Conservation (phyloP, 1,140 invertebrate species). For the Drosophila nebulosa region DNA sequence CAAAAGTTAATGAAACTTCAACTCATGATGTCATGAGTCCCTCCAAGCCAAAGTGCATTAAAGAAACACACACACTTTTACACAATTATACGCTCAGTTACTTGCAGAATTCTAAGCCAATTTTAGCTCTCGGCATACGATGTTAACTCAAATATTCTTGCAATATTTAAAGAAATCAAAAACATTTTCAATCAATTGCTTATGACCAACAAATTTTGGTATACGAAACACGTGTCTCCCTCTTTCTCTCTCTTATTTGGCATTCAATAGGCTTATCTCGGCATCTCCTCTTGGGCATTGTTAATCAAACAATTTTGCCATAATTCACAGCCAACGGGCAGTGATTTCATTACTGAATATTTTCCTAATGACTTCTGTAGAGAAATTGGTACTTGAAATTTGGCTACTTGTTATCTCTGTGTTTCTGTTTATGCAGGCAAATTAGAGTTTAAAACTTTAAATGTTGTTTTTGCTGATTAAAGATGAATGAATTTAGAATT, state of each 20-base stretch:
- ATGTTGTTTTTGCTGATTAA: not conserved
- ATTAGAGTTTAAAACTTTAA: not conserved
- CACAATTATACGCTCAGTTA: not conserved
- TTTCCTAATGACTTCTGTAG: conserved; percentile 31
- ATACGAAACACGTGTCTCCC: conserved; percentile 45
- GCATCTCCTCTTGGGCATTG: conserved; percentile 10
- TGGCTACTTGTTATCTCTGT: conserved; percentile 22
- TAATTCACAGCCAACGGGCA: conserved; percentile 21
- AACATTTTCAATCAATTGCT: conserved; percentile 35
- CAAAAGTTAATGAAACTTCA: conserved; percentile 67
- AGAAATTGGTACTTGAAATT: conserved; percentile 34
- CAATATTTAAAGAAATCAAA: conserved; percentile 41
- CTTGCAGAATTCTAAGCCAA: not conserved
- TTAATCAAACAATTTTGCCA: conserved; percentile 21
- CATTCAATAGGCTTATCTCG: not conserved
- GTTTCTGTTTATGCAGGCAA: not conserved
- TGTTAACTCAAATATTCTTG: conserved; percentile 44
- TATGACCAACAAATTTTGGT: conserved; percentile 51
- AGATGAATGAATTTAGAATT: not conserved
- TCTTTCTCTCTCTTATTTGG: not conserved
- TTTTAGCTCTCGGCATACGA: conserved; percentile 2
- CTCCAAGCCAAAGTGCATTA: conserved; percentile 43
- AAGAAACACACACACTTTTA: conserved; percentile 15
- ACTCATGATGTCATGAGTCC: conserved; percentile 20
- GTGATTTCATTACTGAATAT: conserved; percentile 17